Percentiles rank a stretch among this genome's conserved stretches.
Conservation (phyloP, 2,888 invertebrate genomes). For the Pollenia griseotomentosa region DNA sequence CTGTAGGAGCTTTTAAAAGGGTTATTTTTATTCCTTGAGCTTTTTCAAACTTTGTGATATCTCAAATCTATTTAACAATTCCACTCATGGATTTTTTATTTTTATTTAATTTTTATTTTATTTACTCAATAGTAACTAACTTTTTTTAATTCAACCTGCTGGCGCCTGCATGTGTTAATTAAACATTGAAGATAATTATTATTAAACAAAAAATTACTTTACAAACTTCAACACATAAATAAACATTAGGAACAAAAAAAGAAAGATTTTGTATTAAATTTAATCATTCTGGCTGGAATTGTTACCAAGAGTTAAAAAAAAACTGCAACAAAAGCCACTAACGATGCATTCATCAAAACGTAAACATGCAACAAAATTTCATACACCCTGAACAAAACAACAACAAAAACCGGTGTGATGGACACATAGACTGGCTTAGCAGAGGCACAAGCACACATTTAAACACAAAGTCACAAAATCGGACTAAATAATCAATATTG, state of each 20-base stretch:
- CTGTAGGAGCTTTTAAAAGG: not conserved
- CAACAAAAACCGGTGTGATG: constrained; percentile 14
- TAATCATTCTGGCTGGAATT: constrained; percentile 33
- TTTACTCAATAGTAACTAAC: constrained; percentile 8
- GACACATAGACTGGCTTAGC: constrained; percentile 13
- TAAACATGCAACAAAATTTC: constrained; percentile 24
- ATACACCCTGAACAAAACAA: not conserved
- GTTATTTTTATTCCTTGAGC: not conserved
- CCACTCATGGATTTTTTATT: not conserved
- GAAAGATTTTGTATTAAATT: constrained; percentile 33
- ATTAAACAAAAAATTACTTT: not conserved
- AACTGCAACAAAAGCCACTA: constrained; percentile 31
- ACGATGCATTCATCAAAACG: constrained; percentile 29
- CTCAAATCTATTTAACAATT: not conserved
- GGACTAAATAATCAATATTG: constrained; percentile 4
- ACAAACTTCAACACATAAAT: not conserved
- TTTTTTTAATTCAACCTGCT: constrained; percentile 17
- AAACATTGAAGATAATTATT: constrained; percentile 32
- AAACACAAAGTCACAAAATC: constrained; percentile 1
- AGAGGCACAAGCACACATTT: not conserved
- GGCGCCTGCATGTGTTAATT: constrained; percentile 53
- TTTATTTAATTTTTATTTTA: not conserved
- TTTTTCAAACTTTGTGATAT: too few species aligned
- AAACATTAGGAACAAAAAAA: not conserved
- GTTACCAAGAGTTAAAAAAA: constrained; percentile 8